phyloP scores from a whole-genome alignment of 2,797 vertebrate genomes.

The Chrosomus eos region DNA sequence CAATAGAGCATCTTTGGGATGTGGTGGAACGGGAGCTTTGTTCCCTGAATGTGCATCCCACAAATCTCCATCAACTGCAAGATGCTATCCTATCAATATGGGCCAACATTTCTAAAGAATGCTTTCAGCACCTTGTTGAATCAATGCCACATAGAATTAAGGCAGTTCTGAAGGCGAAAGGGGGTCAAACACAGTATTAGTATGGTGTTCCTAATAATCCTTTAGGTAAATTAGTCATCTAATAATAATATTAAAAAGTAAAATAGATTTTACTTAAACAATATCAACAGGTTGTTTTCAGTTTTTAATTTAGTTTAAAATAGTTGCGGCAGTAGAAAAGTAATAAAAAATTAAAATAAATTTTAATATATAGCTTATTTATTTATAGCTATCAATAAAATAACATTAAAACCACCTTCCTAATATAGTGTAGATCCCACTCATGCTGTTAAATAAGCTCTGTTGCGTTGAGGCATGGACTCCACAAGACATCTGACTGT shows the following conservation, averaged over 20 bases:
- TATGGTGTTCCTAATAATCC: too few species aligned
- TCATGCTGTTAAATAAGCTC: not conserved
- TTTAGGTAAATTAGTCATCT: not conserved
- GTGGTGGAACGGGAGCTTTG: too few species aligned
- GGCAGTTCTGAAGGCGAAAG: too few species aligned
- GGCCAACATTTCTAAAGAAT: too few species aligned
- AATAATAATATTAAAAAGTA: not conserved
- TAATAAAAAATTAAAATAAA: not conserved
- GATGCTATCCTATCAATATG: too few species aligned
- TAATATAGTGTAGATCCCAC: not conserved
- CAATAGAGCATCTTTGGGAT: too few species aligned
- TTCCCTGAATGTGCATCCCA: too few species aligned
- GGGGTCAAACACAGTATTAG: too few species aligned
- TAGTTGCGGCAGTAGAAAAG: not conserved
- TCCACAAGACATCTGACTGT: not conserved
- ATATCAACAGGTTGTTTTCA: not conserved
- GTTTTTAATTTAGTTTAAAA: not conserved
- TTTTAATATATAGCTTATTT: not conserved
- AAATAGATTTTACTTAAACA: not conserved
- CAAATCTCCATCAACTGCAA: too few species aligned
- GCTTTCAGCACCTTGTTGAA: too few species aligned
- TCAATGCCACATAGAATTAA: too few species aligned
- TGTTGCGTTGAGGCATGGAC: not conserved
- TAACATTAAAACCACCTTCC: not conserved
- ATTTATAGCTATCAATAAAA: not conserved